Base-by-base conservation (phyloP, 37 sponge, comb jelly and placozoan genomes). In the Diacarnus erythraeanus region DNA sequence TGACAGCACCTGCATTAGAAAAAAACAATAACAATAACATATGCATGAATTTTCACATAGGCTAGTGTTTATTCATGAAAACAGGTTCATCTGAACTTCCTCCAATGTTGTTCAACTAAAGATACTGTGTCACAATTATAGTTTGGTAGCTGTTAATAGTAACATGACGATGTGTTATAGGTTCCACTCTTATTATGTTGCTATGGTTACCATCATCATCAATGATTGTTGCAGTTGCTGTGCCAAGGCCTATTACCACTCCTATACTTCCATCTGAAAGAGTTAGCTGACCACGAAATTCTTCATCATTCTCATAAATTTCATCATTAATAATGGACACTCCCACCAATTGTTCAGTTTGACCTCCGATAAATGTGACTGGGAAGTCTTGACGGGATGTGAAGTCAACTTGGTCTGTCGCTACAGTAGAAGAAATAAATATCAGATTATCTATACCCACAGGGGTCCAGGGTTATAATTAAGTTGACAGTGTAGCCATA, bases 291-390 rank as follows among this genome's bases (percentile, higher is more conserved):
- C 37, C 39, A 37, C 18, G 37, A 38, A 72, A 72, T 4, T 23
- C 42, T 43, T 72, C 72, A 72, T 72, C 51, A 8, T 26, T 51
- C 26, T 72, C 72, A 42, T 42, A 43, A 8, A 72, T 8, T 44
- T 39, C 47, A 41, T 72, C 72, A 42, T 42, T 41, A 18, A 41
- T 36, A 8, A 72, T 72, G 72, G 47, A 36, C 17, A 72, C 47
- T 8, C 15, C 17, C 3, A 72, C 72, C 34, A 12, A 15, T 47
- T 47, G 51, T 47, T 6, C 12, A 47, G 6, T 47, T 12, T 47
- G 51, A 12, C 12, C 12, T 6, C 51, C 51, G 12, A 12, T 47
- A 12, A 47, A 47, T 6, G 51, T 47, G 51, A 47, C 51, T 47
- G 10, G 6, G 51, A 47, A 47, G 51, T 47, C 12, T 12, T 47